Conservation (phyloP, 2,797 vertebrate genomes). For the Thalassophryne amazonica region DNA sequence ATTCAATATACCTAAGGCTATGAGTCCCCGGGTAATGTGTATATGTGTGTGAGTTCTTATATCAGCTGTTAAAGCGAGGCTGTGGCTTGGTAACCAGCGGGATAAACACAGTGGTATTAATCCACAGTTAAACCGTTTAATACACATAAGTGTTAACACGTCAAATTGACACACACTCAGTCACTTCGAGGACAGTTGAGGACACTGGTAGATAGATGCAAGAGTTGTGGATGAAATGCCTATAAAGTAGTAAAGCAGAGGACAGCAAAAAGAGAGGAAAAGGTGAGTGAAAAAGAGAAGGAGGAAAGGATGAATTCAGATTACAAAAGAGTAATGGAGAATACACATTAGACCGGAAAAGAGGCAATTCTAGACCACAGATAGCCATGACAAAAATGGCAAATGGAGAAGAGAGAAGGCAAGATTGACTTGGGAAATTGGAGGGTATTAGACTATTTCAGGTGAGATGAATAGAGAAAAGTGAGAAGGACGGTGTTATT, state of each 20-base stretch:
- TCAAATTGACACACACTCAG: conserved; percentile 8
- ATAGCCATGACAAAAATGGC: neutral
- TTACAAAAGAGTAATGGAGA: neutral
- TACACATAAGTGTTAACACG: conserved; percentile 9
- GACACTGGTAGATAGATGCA: neutral
- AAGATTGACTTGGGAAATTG: conserved; percentile 23
- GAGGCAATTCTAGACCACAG: conserved; percentile 2
- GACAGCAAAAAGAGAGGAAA: neutral
- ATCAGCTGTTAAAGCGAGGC: neutral
- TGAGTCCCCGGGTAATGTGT: conserved; percentile 34
- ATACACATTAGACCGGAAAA: neutral
- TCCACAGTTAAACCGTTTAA: conserved; percentile 45
- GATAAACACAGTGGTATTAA: conserved; percentile 45
- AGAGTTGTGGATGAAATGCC: neutral
- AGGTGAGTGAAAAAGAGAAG: conserved; percentile 1
- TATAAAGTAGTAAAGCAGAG: neutral
- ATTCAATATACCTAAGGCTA: conserved; percentile 41
- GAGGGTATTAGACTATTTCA: conserved; percentile 37
- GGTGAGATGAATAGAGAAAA: conserved; percentile 48
- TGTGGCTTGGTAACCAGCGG: conserved; percentile 45
- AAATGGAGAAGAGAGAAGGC: conserved; percentile 17
- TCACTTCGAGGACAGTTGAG: neutral
- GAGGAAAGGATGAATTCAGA: neutral
- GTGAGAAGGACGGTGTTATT: conserved; percentile 34
- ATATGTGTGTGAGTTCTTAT: conserved; percentile 24